Conservation (phyloP, 2,888 invertebrate genomes). For the Oscheius sp. region DNA sequence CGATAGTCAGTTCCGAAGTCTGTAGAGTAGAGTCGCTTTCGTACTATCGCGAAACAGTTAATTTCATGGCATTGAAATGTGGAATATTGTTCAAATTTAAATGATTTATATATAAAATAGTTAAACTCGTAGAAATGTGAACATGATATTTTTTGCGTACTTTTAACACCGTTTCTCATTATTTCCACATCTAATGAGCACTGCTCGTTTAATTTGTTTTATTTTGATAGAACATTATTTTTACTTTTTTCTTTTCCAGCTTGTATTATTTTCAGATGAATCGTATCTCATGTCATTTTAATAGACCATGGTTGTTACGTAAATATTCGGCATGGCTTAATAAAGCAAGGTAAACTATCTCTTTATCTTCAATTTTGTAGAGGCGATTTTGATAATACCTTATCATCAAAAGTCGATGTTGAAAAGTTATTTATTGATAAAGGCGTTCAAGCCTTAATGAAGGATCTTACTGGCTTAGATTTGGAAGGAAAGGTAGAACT, state of each 20-base stretch:
- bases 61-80: too few species aligned
- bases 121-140: too few species aligned
- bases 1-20: too few species aligned
- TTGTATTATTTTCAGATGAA: background rate
- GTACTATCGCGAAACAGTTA: too few species aligned
- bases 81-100: too few species aligned
- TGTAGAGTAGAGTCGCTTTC: too few species aligned
- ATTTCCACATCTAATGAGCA: background rate
- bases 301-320: too few species aligned
- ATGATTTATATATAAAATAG: too few species aligned
- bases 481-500: slow-evolving; percentile 57
- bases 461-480: slow-evolving; percentile 62
- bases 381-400: slow-evolving; percentile 31
- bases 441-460: slow-evolving; percentile 58
- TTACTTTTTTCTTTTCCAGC: background rate
- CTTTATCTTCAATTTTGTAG: slow-evolving; percentile 18
- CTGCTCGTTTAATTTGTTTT: background rate
- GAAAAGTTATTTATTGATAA: slow-evolving; percentile 60
- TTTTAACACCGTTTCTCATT: background rate
- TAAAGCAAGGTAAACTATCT: slow-evolving; percentile 31
- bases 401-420: slow-evolving; percentile 46
- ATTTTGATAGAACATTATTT: background rate
- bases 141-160: too few species aligned
- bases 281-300: background rate
- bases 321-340: slow-evolving; percentile 43